These are phyloP conservation scores for Phalanger gymnotis DNA, from an alignment of 2,797 vertebrate species.

Conservation along the genomic window DNA sequence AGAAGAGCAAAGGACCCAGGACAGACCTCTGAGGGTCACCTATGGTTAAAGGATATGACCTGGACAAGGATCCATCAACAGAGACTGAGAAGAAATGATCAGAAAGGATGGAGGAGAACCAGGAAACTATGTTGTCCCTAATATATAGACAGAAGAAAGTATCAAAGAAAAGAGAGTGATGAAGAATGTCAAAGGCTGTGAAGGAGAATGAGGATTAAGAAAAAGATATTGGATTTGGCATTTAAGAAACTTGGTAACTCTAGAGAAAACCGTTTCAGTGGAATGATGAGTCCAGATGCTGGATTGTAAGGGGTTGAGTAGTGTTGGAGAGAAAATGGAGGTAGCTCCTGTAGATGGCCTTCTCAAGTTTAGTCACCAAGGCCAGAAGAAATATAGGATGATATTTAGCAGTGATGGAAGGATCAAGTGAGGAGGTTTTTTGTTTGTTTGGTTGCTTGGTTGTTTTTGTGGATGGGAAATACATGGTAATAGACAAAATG, in stretches of 20 bases:
- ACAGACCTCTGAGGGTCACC: background rate
- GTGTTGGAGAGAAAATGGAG: background rate
- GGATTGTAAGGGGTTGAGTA: background rate
- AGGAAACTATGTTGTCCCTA: background rate
- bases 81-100: background rate
- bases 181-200: background rate
- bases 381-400: background rate
- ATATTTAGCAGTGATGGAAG: background rate
- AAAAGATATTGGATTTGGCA: background rate
- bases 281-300: background rate
- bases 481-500: too few relatives aligned
- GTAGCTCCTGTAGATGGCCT: background rate
- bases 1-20: background rate
- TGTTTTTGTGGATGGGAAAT: too few relatives aligned
- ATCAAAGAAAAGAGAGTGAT: background rate
- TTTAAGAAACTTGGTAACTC: background rate
- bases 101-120: background rate
- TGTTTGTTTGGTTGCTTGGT: too few relatives aligned
- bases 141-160: background rate
- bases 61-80: background rate
- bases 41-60: background rate
- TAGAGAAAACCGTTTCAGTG: background rate
- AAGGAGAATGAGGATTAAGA: background rate
- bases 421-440: too few relatives aligned
- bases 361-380: background rate